Conservation (phyloP, 2,113 vertebrate species). For the Hypocryptadius cinnamomeus region DNA sequence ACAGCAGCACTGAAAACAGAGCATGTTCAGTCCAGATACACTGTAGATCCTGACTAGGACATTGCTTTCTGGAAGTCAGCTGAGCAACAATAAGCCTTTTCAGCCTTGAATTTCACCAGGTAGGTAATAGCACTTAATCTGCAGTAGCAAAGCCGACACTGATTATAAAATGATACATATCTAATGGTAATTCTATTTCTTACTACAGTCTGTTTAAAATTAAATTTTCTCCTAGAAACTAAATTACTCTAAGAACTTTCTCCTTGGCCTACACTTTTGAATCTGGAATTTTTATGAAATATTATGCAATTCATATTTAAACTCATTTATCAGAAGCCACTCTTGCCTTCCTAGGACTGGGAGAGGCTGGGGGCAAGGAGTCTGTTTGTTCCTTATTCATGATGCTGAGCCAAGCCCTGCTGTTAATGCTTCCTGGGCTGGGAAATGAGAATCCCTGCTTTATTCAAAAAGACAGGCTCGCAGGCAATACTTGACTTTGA, state of each 20-base stretch:
- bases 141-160: background rate
- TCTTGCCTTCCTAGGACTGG: background rate
- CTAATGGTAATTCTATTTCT: background rate
- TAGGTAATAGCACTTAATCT: background rate
- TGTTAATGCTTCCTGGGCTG: background rate
- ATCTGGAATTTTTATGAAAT: background rate
- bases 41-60: background rate
- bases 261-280: background rate
- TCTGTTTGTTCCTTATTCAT: background rate
- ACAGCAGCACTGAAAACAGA: background rate
- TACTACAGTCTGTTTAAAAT: background rate
- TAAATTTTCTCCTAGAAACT: background rate
- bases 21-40: background rate
- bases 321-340: background rate
- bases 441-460: background rate
- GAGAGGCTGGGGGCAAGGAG: background rate
- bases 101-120: background rate
- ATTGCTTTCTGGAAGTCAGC: background rate
- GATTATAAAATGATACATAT: slow-evolving; percentile 1
- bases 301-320: background rate
- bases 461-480: background rate
- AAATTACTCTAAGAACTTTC: background rate
- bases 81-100: background rate
- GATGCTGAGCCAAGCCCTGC: background rate
- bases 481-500: background rate